Percentiles rank a stretch among this genome's conserved stretches.
Conservation (phyloP, 2,888 invertebrate genomes). For the Epirrita christyi region DNA sequence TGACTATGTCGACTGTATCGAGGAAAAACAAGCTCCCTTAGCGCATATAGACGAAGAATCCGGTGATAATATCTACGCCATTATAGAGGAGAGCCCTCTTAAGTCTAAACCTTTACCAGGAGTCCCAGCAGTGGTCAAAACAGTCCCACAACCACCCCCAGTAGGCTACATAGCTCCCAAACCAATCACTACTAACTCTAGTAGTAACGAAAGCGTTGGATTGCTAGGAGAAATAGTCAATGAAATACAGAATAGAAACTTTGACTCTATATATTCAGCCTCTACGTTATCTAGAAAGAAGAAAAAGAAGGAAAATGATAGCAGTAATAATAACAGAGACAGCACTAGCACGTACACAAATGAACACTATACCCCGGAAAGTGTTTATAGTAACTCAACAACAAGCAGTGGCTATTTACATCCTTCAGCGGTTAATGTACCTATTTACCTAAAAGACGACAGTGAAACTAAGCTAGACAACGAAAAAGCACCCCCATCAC, state of each 20-base stretch:
- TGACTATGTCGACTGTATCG: constrained; percentile 92
- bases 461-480: constrained; percentile 51
- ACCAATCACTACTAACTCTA: constrained; percentile 71
- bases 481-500: constrained; percentile 70
- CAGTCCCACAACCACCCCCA: constrained; percentile 71
- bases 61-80: constrained; percentile 93
- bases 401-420: constrained; percentile 90
- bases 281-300: constrained; percentile 88
- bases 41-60: constrained; percentile 87
- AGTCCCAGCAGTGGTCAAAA: constrained; percentile 63
- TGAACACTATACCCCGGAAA: constrained; percentile 84
- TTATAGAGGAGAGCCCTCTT: constrained; percentile 91
- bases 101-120: constrained; percentile 70
- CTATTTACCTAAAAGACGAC: constrained; percentile 65
- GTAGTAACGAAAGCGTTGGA: constrained; percentile 89
- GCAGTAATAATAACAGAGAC: constrained; percentile 60
- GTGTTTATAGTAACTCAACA: constrained; percentile 87
- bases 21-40: constrained; percentile 86
- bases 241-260: constrained; percentile 94
- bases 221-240: constrained; percentile 93
- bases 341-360: constrained; percentile 84
- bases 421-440: constrained; percentile 89
- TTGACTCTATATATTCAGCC: constrained; percentile 94
- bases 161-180: constrained; percentile 79
- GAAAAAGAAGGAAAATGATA: constrained; percentile 74